Evolutionary conservation across 2,797 vertebrate species (phyloP).

Genomic region (Rachycentron canadum): DNA sequence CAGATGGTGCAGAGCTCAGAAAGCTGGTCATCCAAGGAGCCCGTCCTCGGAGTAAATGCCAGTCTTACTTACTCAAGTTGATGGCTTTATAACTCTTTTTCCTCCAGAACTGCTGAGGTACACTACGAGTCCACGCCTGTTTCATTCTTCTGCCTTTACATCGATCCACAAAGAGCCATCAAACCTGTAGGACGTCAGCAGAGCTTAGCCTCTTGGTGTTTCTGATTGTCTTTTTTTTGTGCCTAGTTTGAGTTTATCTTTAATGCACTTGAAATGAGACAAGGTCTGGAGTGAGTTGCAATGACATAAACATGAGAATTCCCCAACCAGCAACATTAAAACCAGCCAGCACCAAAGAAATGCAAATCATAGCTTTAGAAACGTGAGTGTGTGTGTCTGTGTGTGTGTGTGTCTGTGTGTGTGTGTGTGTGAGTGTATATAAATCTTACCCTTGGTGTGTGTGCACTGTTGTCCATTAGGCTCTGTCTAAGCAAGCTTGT

Average conservation of each 20-base stretch:
- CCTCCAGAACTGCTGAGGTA: slow-evolving; percentile 23
- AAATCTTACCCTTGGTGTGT: slow-evolving; percentile 49
- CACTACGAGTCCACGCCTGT: slow-evolving; percentile 1
- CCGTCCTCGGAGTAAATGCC: neutral
- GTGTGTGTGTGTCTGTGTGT: too few relatives aligned
- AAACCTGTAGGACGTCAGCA: slow-evolving; percentile 55
- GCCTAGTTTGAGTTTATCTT: neutral
- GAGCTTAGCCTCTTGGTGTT: neutral
- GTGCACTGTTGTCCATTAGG: slow-evolving; percentile 62
- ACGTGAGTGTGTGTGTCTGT: slow-evolving; percentile 7
- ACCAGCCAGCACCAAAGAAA: neutral
- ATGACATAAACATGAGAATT: neutral
- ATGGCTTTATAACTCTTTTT: slow-evolving; percentile 45
- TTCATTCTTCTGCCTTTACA: slow-evolving; percentile 19
- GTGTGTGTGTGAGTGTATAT: neutral
- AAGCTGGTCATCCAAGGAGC: slow-evolving; percentile 48
- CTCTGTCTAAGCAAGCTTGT: slow-evolving; percentile 83
- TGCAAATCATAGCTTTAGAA: neutral
- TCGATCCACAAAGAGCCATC: slow-evolving; percentile 35
- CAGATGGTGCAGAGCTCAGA: slow-evolving; percentile 60
- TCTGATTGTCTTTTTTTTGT: neutral
- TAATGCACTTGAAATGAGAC: neutral
- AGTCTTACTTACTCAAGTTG: slow-evolving; percentile 18
- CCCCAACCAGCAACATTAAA: neutral
- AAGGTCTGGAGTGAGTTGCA: neutral